These are phyloP conservation scores for Zoanthus sociatus DNA, from an alignment of 92 coral and sea anemone species.

Conservation along the genomic window DNA sequence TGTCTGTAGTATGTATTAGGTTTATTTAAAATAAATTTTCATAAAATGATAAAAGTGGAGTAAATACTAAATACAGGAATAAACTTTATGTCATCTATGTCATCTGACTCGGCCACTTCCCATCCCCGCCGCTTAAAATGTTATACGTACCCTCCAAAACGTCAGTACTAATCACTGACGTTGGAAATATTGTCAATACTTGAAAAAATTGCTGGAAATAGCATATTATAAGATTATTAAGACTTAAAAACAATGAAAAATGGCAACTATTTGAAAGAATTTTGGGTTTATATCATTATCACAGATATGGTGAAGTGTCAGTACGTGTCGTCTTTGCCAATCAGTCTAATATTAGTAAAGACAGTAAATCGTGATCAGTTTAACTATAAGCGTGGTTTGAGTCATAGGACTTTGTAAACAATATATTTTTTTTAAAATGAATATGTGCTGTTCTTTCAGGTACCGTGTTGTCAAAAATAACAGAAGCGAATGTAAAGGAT, in stretches of 20 bases:
- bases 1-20: neutral
- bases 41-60: no score
- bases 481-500: neutral
- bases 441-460: neutral
- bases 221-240: neutral
- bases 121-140: no score
- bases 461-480: neutral
- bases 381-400: constrained; percentile 1
- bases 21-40: neutral
- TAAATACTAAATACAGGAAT: no score
- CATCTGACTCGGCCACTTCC: no score
- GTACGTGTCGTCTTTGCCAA: neutral
- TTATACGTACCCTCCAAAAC: no score
- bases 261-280: neutral
- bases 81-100: no score
- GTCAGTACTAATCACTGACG: no score
- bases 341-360: neutral
- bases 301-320: constrained; percentile 2
- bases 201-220: no score
- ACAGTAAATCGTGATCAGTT: neutral
- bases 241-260: neutral
- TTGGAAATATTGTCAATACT: no score
- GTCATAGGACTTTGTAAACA: neutral
- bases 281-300: neutral
- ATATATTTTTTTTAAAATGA: no score